These are phyloP conservation scores for Trinectes maculatus DNA, from an alignment of 2,113 vertebrate genomes.

Conservation along the genomic window DNA sequence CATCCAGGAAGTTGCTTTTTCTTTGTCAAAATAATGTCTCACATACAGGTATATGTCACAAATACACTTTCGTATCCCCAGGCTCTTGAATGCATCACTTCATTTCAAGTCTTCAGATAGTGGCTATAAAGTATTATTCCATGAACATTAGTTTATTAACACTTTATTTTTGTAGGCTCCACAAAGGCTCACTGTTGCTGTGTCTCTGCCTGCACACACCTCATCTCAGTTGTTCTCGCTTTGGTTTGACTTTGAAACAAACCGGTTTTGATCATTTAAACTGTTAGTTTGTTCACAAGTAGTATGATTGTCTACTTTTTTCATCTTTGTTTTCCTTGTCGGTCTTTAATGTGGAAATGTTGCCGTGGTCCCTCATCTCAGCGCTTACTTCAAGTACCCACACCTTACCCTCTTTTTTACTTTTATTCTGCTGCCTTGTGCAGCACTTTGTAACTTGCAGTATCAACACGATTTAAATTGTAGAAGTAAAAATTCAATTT, in stretches of 20 bases:
- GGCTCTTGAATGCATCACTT: too few species aligned
- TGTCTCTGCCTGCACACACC: neutral
- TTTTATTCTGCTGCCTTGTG: neutral
- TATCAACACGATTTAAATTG: slow-evolving; percentile 6
- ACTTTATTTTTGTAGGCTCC: neutral
- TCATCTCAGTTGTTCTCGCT: neutral
- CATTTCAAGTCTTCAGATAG: too few species aligned
- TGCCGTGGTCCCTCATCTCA: neutral
- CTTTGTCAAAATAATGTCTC: too few species aligned
- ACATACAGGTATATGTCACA: too few species aligned
- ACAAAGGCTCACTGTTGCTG: neutral
- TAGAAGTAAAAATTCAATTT: neutral
- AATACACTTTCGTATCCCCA: too few species aligned
- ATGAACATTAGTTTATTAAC: neutral
- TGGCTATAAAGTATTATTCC: neutral
- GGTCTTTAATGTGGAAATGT: neutral
- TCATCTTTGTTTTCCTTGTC: neutral
- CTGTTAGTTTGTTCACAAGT: neutral
- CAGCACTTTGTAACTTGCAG: too few species aligned
- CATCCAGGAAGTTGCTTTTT: too few species aligned
- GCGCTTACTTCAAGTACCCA: neutral
- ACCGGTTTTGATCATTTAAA: neutral
- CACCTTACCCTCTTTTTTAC: too few species aligned
- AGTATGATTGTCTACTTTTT: neutral
- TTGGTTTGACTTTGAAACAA: neutral